phyloP scores from a whole-genome alignment of 1,140 invertebrate species.

The Zaprionus ghesquierei region DNA sequence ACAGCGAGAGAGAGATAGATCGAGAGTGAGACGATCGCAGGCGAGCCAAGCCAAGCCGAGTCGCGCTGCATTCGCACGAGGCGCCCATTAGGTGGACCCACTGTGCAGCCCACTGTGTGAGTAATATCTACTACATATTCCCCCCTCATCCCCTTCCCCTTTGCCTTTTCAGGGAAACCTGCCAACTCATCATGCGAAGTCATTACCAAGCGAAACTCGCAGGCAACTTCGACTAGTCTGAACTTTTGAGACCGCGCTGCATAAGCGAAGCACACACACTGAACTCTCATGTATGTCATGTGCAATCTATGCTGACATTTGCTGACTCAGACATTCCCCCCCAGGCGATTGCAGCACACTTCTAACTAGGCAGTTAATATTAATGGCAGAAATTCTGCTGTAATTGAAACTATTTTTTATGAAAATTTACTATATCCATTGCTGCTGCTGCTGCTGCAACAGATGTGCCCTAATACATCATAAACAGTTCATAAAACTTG shows the following conservation, averaged over 20 bases:
- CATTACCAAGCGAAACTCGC: too few relatives aligned
- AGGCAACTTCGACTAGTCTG: background rate
- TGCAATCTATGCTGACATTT: constrained; percentile 1
- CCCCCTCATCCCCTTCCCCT: background rate
- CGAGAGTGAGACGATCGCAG: constrained; percentile 22
- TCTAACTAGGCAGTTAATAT: background rate
- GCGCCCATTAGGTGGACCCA: constrained; percentile 34
- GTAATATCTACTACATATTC: constrained; percentile 2
- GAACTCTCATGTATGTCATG: background rate
- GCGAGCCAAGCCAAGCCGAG: too few relatives aligned
- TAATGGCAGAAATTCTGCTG: background rate
- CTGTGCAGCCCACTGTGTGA: constrained; percentile 6
- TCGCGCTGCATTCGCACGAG: background rate
- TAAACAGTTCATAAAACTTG: background rate
- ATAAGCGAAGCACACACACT: background rate
- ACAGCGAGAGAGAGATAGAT: background rate
- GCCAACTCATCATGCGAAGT: background rate
- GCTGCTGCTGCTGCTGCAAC: background rate
- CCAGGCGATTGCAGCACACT: too few relatives aligned
- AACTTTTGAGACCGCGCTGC: background rate
- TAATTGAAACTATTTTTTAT: background rate
- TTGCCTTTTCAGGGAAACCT: background rate
- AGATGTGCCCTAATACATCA: background rate
- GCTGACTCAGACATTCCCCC: background rate
- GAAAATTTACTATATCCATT: background rate